Conservation (phyloP, 2,888 invertebrate species). For the Tetragonisca angustula region DNA sequence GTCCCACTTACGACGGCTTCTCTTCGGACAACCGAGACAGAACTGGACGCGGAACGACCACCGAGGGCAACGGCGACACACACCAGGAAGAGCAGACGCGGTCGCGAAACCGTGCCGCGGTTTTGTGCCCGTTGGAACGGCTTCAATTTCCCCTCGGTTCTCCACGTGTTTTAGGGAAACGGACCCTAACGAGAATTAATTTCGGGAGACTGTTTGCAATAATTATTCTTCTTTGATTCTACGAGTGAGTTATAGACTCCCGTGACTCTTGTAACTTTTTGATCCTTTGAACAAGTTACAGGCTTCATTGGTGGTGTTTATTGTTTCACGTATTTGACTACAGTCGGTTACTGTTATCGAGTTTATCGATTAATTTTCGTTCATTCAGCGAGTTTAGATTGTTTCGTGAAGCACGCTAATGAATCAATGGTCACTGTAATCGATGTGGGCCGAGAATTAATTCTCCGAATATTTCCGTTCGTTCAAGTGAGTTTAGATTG, state of each 20-base stretch:
- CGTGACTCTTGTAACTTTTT: too few relatives aligned
- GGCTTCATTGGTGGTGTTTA: too few relatives aligned
- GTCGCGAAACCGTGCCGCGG: conserved; percentile 45
- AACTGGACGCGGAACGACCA: conserved; percentile 61
- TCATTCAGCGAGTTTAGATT: too few relatives aligned
- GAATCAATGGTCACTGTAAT: too few relatives aligned
- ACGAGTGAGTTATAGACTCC: neutral
- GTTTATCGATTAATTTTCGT: too few relatives aligned
- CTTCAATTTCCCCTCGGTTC: neutral
- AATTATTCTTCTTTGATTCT: neutral
- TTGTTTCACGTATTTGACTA: too few relatives aligned
- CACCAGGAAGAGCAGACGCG: conserved; percentile 32
- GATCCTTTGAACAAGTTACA: too few relatives aligned
- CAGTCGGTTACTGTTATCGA: too few relatives aligned
- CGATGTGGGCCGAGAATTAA: too few relatives aligned
- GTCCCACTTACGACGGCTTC: conserved; percentile 78
- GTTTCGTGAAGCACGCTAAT: too few relatives aligned
- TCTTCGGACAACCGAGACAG: conserved; percentile 54
- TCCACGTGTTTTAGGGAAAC: neutral
- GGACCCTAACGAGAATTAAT: neutral
- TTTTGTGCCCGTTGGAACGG: conserved; percentile 18
- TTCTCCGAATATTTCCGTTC: too few relatives aligned
- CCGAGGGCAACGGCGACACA: conserved; percentile 40
- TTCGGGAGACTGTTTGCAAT: too few relatives aligned
- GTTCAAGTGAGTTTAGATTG: neutral